Evolutionary conservation across 2,113 vertebrate species (phyloP).

Genomic region (Ramphastos sulfuratus): DNA sequence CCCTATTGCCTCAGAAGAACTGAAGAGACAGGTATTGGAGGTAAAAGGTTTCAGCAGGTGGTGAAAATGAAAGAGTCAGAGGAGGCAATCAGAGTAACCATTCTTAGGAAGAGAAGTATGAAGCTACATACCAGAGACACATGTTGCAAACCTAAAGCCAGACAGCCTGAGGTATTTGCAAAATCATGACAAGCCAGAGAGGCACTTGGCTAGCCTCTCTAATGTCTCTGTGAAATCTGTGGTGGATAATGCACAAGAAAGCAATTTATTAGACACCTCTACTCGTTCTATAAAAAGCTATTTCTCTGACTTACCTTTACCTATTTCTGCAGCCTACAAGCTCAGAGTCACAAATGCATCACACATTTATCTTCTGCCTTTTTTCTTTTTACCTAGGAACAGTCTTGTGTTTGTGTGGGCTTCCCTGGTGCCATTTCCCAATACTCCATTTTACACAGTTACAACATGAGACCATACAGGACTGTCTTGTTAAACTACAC

Average conservation of each 20-base stretch:
- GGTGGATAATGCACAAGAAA: background rate
- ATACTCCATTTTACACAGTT: background rate
- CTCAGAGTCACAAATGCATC: background rate
- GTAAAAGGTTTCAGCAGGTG: background rate
- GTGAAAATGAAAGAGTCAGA: background rate
- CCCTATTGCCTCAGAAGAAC: accelerated
- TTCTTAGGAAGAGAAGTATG: background rate
- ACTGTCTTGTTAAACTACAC: background rate
- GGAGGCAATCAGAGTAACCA: background rate
- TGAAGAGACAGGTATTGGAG: background rate
- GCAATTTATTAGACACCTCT: background rate
- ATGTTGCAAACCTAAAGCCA: background rate
- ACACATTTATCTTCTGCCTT: background rate
- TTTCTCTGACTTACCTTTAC: background rate
- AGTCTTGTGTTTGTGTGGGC: background rate
- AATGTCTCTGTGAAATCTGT: background rate
- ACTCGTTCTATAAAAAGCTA: background rate
- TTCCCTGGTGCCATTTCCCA: background rate
- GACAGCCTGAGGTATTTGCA: background rate
- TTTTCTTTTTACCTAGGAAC: background rate
- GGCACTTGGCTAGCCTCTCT: background rate
- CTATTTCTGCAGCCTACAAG: background rate
- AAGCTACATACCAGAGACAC: background rate
- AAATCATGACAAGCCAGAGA: background rate
- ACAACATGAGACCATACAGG: background rate